Conservation (phyloP, 2,797 vertebrate species). For the Lepidocolaptes lacrymiger region DNA sequence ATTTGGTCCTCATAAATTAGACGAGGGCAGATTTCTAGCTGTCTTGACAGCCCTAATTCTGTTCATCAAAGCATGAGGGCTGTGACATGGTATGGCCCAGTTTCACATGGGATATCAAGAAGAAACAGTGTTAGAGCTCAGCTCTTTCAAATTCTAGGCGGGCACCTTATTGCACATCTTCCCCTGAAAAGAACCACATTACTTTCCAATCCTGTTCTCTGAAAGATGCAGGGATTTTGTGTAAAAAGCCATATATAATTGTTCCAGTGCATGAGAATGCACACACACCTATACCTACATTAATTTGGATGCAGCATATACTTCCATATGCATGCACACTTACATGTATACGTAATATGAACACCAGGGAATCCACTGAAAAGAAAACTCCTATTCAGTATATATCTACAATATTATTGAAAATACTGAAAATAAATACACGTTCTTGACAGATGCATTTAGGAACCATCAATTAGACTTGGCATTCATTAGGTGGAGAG, state of each 20-base stretch:
- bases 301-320: neutral
- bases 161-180: neutral
- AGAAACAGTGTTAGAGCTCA: neutral
- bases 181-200: neutral
- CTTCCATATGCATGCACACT: rapidly evolving
- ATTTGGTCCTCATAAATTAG: neutral
- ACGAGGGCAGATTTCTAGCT: neutral
- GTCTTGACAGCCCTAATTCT: neutral
- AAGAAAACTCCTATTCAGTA: slow-evolving; percentile 20
- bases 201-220: neutral
- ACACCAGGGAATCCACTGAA: neutral
- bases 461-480: slow-evolving; percentile 76
- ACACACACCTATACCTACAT: neutral
- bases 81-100: neutral
- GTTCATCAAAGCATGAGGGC: neutral
- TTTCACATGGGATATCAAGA: neutral
- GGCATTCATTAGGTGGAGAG: slow-evolving; percentile 72
- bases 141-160: neutral
- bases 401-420: slow-evolving; percentile 73
- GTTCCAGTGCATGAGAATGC: neutral
- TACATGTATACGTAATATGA: neutral
- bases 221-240: neutral
- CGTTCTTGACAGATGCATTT: slow-evolving; percentile 69
- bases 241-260: neutral
- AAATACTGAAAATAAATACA: slow-evolving; percentile 76